These are phyloP conservation scores for Megatriorchis doriae DNA, from an alignment of 2,113 vertebrate genomes.

Conservation along the genomic window DNA sequence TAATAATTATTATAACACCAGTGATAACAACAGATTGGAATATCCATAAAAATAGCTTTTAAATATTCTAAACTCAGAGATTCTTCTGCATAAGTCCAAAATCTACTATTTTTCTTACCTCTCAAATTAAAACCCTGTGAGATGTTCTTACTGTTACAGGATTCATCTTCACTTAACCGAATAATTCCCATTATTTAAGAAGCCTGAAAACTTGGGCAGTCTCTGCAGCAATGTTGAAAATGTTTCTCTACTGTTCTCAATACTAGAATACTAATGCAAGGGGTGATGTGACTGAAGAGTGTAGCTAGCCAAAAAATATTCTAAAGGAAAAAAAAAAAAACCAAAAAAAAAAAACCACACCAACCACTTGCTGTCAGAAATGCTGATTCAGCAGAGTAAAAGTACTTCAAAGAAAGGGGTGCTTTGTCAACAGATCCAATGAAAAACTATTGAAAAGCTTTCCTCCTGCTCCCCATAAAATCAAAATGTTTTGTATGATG, in stretches of 20 bases:
- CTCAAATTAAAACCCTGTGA: not conserved
- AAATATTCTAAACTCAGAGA: not conserved
- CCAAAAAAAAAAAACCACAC: not conserved
- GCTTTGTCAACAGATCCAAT: not conserved
- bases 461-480: not conserved
- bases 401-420: not conserved
- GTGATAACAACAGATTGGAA: not conserved
- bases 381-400: not conserved
- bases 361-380: not conserved
- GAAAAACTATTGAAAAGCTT: not conserved
- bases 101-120: not conserved
- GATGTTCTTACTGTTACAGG: not conserved
- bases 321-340: fast-evolving
- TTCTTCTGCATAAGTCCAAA: not conserved
- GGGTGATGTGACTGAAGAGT: not conserved
- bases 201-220: not conserved
- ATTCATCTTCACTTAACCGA: not conserved
- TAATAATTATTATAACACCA: not conserved
- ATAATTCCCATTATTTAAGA: not conserved
- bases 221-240: not conserved
- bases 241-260: not conserved
- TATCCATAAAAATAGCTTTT: not conserved
- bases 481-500: not conserved
- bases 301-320: not conserved
- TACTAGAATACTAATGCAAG: conserved; percentile 18